Evolutionary conservation across 2,797 vertebrate genomes (phyloP).

Genomic region (Spheniscus humboldti): DNA sequence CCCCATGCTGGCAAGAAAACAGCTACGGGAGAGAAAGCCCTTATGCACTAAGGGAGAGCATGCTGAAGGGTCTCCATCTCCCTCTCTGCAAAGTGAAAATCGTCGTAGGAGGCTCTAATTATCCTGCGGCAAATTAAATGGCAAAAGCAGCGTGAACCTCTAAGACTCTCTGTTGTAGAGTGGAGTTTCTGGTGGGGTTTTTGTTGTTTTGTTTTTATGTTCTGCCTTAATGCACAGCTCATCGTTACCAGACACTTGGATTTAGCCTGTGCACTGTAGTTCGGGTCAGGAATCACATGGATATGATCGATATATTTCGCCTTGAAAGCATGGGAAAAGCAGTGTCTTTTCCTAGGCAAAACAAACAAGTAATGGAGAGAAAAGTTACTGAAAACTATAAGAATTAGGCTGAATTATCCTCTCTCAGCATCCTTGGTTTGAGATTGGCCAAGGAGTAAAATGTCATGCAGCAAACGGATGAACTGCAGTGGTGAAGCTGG

Average conservation of each 20-base stretch:
- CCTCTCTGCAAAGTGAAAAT: slow-evolving; percentile 60
- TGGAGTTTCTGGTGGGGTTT: not conserved
- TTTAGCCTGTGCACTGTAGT: not conserved
- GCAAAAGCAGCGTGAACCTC: slow-evolving; percentile 46
- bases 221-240: slow-evolving; percentile 38
- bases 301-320: not conserved
- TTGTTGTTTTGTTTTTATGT: slow-evolving; percentile 27
- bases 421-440: not conserved
- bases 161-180: not conserved
- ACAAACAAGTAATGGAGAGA: not conserved
- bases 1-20: slow-evolving; percentile 19
- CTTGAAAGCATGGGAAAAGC: not conserved
- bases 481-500: not conserved
- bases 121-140: slow-evolving; percentile 56
- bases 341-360: not conserved
- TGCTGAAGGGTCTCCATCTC: not conserved
- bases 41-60: not conserved
- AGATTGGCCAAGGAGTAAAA: not conserved
- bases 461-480: not conserved
- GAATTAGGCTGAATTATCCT: not conserved
- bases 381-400: not conserved
- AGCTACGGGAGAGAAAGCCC: not conserved
- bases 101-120: slow-evolving; percentile 51
- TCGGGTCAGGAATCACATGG: not conserved
- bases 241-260: not conserved